Evolutionary conservation across 2,113 vertebrate species (phyloP).

Genomic region (Pagrus major): DNA sequence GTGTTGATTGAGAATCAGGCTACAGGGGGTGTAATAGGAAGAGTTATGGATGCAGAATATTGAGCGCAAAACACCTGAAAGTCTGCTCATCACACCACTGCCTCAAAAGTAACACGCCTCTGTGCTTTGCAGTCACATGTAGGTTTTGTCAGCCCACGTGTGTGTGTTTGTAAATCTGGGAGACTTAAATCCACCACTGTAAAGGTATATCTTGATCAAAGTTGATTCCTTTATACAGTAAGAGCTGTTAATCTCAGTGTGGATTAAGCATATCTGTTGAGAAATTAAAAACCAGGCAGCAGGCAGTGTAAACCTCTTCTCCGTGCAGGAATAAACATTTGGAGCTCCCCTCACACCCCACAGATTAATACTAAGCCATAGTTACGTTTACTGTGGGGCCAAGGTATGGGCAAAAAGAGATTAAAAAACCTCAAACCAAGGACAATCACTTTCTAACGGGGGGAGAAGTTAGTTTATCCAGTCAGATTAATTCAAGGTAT

Average conservation of each 20-base stretch:
- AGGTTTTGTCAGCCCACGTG: constrained; percentile 7
- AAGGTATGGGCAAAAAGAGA: constrained; percentile 57
- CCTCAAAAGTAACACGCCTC: constrained; percentile 16
- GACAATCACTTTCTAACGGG: constrained; percentile 51
- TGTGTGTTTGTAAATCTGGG: constrained; percentile 28
- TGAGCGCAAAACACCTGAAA: background rate
- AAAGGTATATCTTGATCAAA: constrained; percentile 37
- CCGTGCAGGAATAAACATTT: constrained; percentile 17
- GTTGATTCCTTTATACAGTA: constrained; percentile 27
- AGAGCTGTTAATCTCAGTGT: constrained; percentile 50
- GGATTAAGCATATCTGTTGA: constrained; percentile 61
- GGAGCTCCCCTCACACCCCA: constrained; percentile 37
- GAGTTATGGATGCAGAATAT: background rate
- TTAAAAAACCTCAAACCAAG: constrained; percentile 57
- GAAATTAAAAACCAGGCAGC: constrained; percentile 29
- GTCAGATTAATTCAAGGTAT: constrained; percentile 56
- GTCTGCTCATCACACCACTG: background rate
- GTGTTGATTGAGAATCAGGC: background rate
- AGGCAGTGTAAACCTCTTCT: background rate
- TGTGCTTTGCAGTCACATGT: constrained; percentile 21
- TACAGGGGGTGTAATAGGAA: background rate
- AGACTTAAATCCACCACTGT: background rate
- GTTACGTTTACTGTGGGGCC: constrained; percentile 28
- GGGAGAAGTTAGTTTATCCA: constrained; percentile 11
- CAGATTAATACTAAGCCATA: constrained; percentile 63